Conservation (phyloP, 30 jellyfish, hydroid and myxozoan genomes). For the Catostylus mosaicus region DNA sequence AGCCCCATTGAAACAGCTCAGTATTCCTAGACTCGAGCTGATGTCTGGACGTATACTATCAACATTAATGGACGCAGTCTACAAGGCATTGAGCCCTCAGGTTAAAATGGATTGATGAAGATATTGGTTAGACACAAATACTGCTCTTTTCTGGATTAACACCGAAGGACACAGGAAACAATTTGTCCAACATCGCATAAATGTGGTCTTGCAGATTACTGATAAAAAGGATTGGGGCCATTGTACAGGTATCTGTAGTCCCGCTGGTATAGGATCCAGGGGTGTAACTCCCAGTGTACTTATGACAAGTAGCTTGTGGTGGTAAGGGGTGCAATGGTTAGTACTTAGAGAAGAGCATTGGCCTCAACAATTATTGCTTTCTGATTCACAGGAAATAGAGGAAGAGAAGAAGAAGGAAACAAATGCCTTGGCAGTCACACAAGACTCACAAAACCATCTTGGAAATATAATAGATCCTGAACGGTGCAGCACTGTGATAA, state of each 20-base stretch:
- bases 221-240: conserved; percentile 45
- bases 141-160: conserved; percentile 27
- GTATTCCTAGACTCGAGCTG: conserved; percentile 46
- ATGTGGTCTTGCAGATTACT: conserved; percentile 21
- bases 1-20: conserved; percentile 32
- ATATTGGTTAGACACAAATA: conserved; percentile 22
- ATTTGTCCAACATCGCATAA: conserved; percentile 51
- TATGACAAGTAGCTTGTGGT: conserved; percentile 32
- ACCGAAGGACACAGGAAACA: conserved; percentile 20
- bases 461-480: conserved; percentile 16
- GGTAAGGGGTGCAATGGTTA: conserved; percentile 53
- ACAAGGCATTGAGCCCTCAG: conserved; percentile 46
- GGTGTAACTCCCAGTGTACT: conserved; percentile 27
- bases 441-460: background rate
- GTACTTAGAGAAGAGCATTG: conserved; percentile 20
- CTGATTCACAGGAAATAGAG: conserved; percentile 20
- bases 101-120: conserved; percentile 5
- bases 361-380: conserved; percentile 11
- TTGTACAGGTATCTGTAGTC: conserved; percentile 34
- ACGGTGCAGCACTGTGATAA: conserved; percentile 31
- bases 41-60: conserved; percentile 24
- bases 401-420: conserved; percentile 22
- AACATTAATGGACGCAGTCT: conserved; percentile 36
- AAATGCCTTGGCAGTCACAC: conserved; percentile 2
- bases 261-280: conserved; percentile 63